Percentiles rank a stretch among this genome's conserved stretches.
phyloP scores from a whole-genome alignment of 2,888 invertebrate species.

The Nomada flava region DNA sequence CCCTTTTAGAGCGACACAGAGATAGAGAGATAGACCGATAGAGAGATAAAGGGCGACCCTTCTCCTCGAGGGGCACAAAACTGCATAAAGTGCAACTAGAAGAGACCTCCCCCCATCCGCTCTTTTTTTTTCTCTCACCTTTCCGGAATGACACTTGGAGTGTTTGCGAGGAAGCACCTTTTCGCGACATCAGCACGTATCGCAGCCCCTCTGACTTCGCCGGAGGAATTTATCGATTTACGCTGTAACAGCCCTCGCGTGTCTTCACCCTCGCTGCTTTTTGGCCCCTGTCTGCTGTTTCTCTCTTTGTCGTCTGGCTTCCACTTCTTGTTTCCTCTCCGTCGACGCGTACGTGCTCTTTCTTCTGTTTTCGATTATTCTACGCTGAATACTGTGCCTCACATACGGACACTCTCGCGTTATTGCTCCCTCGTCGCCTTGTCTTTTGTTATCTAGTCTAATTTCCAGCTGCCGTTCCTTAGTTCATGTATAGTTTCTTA shows the following conservation, averaged over 20 bases:
- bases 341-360: neutral
- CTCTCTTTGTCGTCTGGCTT: constrained; percentile 32
- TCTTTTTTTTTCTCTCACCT: constrained; percentile 48
- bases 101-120: constrained; percentile 25
- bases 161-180: constrained; percentile 64
- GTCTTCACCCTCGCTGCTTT: constrained; percentile 60
- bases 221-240: constrained; percentile 79
- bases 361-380: constrained; percentile 18
- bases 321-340: constrained; percentile 4
- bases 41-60: constrained; percentile 10
- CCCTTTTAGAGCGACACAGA: constrained; percentile 1
- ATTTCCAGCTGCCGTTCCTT: neutral
- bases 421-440: neutral
- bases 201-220: constrained; percentile 61
- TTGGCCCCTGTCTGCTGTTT: constrained; percentile 45
- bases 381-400: constrained; percentile 1
- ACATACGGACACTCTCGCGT: neutral
- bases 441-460: neutral
- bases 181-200: constrained; percentile 69
- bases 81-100: constrained; percentile 54
- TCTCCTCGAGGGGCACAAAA: constrained; percentile 37
- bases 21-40: constrained; percentile 4
- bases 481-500: neutral
- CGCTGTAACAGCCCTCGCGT: constrained; percentile 71
- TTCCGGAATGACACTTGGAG: constrained; percentile 48